Base-by-base conservation (phyloP, 2,113 vertebrate genomes). In the Heloderma charlesbogerti region DNA sequence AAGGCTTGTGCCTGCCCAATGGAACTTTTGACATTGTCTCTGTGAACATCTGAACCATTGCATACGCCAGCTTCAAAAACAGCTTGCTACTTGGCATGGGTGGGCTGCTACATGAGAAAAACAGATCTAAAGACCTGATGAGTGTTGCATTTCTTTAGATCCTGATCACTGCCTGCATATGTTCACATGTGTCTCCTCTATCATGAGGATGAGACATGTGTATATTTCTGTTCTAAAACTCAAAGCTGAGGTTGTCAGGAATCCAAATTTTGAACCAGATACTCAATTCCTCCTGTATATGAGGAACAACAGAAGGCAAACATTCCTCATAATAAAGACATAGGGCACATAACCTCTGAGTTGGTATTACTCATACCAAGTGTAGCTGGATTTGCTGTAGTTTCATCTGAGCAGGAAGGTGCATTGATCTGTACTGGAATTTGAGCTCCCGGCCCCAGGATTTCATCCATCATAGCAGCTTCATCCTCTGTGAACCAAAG, bases 401-500 rank as follows among this genome's bases (percentile, higher is more conserved):
- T 84, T 10, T 88, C 87, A 92, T 95, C 87, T 31, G 92, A 90
- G 71, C 88, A 95, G 54, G 92, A 89, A 51, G 92, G 51, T 31
- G 88, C 72, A 63, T 82, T 37, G 66, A 25, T 69, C 22, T 86
- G 13, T 0, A 69, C 66, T n/a, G 79, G 78, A 4, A 74, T 86
- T 74, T 69, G 71, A 60, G 60, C 81, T 51, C n/a, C 88, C 25
- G 88, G 90, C 16, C 74, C 67, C 67, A 94, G 92, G 67, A 94
- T 85, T 34, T 95, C 86, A 67, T 48, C 82, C 29, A 86, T 67
- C 87, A 95, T 31, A 20, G 60, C 87, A 34, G 87, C 77, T 90
- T 96, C 94, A 91, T 95, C 75, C 60, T 96, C 97, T 90, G 89
- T 97, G 72, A 67, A 90, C 71, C n/a, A 92, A 87, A 78, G 25